Conservation (phyloP, 2,888 invertebrate genomes). For the Nycteola revayana region DNA sequence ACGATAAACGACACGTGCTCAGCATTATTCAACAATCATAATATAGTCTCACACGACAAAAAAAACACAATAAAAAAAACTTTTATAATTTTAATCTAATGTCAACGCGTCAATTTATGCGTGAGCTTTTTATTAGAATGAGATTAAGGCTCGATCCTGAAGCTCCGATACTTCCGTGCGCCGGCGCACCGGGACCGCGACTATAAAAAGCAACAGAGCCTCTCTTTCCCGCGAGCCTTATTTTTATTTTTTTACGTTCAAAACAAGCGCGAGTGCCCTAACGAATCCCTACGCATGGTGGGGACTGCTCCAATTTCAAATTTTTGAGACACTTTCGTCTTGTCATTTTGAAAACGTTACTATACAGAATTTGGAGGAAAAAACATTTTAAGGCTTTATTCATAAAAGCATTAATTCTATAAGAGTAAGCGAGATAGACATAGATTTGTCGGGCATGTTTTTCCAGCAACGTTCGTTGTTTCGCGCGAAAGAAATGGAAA, state of each 20-base stretch:
- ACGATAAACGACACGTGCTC: conserved; percentile 72
- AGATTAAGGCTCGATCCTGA: conserved; percentile 75
- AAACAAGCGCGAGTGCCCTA: conserved; percentile 61
- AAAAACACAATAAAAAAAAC: conserved; percentile 52
- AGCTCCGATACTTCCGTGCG: conserved; percentile 78
- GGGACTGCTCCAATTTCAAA: conserved; percentile 59
- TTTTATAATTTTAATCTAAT: conserved; percentile 58
- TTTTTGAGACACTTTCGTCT: conserved; percentile 50
- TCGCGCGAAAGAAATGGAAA: conserved; percentile 70
- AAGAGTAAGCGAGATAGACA: conserved; percentile 55
- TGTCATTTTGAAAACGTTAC: conserved; percentile 59
- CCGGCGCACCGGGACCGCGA: conserved; percentile 75
- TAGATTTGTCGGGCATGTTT: conserved; percentile 33
- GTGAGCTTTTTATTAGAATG: conserved; percentile 80
- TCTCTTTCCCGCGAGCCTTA: conserved; percentile 76
- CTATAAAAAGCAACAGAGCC: conserved; percentile 78
- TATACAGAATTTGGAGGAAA: conserved; percentile 51
- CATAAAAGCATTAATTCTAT: conserved; percentile 35
- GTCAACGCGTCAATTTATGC: conserved; percentile 73
- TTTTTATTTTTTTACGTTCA: conserved; percentile 62
- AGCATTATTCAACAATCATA: conserved; percentile 66
- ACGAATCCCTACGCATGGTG: conserved; percentile 56
- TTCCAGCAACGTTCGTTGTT: conserved; percentile 44
- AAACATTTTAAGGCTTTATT: conserved; percentile 52
- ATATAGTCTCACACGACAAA: conserved; percentile 53